phyloP scores from a whole-genome alignment of 2,113 vertebrate genomes.

The Tachysurus vachellii region DNA sequence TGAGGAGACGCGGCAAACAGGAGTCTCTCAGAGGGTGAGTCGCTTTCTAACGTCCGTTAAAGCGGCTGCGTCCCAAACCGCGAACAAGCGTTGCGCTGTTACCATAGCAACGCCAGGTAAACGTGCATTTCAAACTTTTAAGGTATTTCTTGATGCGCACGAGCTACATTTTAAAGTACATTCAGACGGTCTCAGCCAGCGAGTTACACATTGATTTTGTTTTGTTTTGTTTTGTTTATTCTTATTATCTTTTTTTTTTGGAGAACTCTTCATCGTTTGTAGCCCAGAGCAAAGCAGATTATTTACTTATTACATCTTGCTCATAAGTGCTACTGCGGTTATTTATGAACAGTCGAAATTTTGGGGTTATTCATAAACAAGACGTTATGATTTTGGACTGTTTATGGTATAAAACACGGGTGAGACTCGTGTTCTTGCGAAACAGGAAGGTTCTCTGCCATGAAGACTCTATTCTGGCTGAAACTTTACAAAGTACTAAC shows the following conservation, averaged over 20 bases:
- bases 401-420: neutral
- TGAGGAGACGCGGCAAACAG: conserved; percentile 75
- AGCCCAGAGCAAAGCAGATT: neutral
- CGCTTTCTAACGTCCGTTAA: neutral
- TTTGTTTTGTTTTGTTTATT: neutral
- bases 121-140: neutral
- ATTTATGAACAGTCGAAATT: neutral
- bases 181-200: neutral
- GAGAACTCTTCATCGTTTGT: neutral
- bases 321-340: neutral
- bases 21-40: conserved; percentile 77
- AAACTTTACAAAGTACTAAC: neutral
- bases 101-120: neutral
- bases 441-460: neutral
- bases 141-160: neutral
- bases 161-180: neutral
- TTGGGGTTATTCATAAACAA: neutral
- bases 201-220: neutral
- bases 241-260: neutral
- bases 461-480: neutral
- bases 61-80: neutral
- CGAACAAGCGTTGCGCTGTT: neutral
- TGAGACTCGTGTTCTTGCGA: neutral
- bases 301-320: neutral
- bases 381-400: neutral